phyloP scores from a whole-genome alignment of 2,888 invertebrate genomes.

The Cordylochernes scorpioides region DNA sequence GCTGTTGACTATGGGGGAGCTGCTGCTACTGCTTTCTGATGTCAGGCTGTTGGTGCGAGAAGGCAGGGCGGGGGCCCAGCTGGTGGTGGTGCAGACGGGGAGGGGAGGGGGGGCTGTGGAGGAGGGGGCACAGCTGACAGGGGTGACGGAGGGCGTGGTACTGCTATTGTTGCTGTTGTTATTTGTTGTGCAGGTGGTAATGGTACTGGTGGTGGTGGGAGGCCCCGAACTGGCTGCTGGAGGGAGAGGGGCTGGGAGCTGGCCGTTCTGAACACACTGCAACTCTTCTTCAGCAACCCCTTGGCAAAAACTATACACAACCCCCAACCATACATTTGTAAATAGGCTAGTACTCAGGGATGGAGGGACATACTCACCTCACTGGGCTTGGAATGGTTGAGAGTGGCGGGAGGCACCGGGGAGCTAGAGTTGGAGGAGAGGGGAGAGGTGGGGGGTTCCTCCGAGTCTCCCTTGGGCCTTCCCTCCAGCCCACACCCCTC shows the following conservation, averaged over 20 bases:
- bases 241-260: too few relatives aligned
- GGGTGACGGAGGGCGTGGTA: too few relatives aligned
- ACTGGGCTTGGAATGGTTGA: constrained; percentile 16
- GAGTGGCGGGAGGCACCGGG: constrained; percentile 18
- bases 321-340: not conserved
- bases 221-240: too few relatives aligned
- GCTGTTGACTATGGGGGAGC: constrained; percentile 15
- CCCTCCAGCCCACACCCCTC: too few relatives aligned
- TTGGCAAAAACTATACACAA: too few relatives aligned
- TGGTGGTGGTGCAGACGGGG: too few relatives aligned
- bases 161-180: constrained; percentile 5
- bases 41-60: constrained; percentile 14
- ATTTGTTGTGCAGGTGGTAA: constrained; percentile 2
- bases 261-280: too few relatives aligned
- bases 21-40: constrained; percentile 15
- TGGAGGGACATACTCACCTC: constrained; percentile 4
- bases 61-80: too few relatives aligned
- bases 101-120: too few relatives aligned
- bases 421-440: constrained; percentile 17
- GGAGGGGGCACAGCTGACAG: too few relatives aligned
- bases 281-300: too few relatives aligned
- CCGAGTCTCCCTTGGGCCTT: too few relatives aligned
- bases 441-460: constrained; percentile 22
- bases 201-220: constrained; percentile 1
- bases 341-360: not conserved